Evolutionary conservation across 2,888 invertebrate genomes (phyloP).

Genomic region (Leptopilina syphax): DNA sequence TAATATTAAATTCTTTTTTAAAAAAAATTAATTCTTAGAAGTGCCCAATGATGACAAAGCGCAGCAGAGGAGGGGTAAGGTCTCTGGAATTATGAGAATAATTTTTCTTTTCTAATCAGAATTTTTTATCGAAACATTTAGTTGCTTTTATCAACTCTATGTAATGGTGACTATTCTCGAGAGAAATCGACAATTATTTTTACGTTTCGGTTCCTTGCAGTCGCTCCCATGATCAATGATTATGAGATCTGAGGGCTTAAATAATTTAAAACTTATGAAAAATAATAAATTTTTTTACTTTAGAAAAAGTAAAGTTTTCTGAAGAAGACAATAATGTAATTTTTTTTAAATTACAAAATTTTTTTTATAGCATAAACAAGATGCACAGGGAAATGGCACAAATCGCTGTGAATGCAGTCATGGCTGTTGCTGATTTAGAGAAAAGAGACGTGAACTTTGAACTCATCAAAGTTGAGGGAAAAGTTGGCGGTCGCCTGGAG

Average conservation of each 20-base stretch:
- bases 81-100: slow-evolving; percentile 49
- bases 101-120: slow-evolving; percentile 41
- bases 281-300: too few species aligned
- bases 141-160: slow-evolving; percentile 16
- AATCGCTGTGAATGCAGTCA: slow-evolving; percentile 97
- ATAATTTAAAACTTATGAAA: too few species aligned
- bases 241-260: slow-evolving; percentile 73
- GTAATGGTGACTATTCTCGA: slow-evolving; percentile 37
- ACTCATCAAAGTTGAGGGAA: slow-evolving; percentile 98
- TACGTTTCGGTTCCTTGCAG: slow-evolving; percentile 56
- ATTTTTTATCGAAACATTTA: slow-evolving; percentile 4
- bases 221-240: slow-evolving; percentile 73
- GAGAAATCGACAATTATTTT: slow-evolving; percentile 44
- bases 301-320: too few species aligned
- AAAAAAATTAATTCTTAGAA: neutral
- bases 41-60: slow-evolving; percentile 71
- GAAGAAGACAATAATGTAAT: too few species aligned
- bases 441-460: slow-evolving; percentile 99
- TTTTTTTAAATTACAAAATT: too few species aligned
- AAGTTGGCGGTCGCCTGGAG: slow-evolving; percentile 97
- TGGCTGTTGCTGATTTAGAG: slow-evolving; percentile 96
- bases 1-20: too few species aligned
- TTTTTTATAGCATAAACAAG: slow-evolving; percentile 87
- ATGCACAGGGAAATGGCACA: slow-evolving; percentile 98
- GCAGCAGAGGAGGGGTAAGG: slow-evolving; percentile 67